Conservation (phyloP, 1,140 invertebrate species). For the Habropoda laboriosa region DNA sequence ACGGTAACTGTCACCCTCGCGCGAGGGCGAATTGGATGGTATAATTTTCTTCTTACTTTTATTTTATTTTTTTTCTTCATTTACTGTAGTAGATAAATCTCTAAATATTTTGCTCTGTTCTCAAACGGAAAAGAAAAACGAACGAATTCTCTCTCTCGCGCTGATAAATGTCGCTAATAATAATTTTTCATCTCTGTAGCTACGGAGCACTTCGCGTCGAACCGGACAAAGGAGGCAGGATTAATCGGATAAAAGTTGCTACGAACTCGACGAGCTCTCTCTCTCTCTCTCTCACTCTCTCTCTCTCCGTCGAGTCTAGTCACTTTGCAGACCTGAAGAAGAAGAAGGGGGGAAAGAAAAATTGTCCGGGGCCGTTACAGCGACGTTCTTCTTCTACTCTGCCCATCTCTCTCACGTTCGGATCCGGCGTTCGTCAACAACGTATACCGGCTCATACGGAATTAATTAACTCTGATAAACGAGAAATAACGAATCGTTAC, state of each 20-base stretch:
- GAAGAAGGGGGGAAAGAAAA: slow-evolving; percentile 11
- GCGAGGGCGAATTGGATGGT: slow-evolving; percentile 42
- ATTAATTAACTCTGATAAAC: slow-evolving; percentile 59
- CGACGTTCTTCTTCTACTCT: slow-evolving; percentile 44
- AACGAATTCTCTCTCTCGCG: slow-evolving; percentile 6
- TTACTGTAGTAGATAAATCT: slow-evolving; percentile 38
- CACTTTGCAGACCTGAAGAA: slow-evolving; percentile 3
- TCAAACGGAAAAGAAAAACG: slow-evolving; percentile 1
- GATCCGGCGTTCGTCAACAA: slow-evolving; percentile 45
- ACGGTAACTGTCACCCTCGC: slow-evolving; percentile 39
- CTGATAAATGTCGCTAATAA: slow-evolving; percentile 9
- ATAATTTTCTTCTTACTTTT: slow-evolving; percentile 1
- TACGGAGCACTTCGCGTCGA: slow-evolving; percentile 15
- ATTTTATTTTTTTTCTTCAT: not conserved
- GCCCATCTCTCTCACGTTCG: slow-evolving; percentile 58
- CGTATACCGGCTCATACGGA: slow-evolving; percentile 46
- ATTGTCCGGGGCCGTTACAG: slow-evolving; percentile 24
- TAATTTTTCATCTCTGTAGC: slow-evolving; percentile 10
- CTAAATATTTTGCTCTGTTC: slow-evolving; percentile 21
- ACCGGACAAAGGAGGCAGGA: slow-evolving; percentile 10
- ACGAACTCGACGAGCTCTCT: slow-evolving; percentile 32
- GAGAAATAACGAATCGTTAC: slow-evolving; percentile 64
- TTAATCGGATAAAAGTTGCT: slow-evolving; percentile 40
- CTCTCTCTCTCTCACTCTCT: too few species aligned
- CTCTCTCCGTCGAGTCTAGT: not conserved